Evolutionary conservation across 2,113 vertebrate genomes (phyloP).

Genomic region (Paralichthys olivaceus): DNA sequence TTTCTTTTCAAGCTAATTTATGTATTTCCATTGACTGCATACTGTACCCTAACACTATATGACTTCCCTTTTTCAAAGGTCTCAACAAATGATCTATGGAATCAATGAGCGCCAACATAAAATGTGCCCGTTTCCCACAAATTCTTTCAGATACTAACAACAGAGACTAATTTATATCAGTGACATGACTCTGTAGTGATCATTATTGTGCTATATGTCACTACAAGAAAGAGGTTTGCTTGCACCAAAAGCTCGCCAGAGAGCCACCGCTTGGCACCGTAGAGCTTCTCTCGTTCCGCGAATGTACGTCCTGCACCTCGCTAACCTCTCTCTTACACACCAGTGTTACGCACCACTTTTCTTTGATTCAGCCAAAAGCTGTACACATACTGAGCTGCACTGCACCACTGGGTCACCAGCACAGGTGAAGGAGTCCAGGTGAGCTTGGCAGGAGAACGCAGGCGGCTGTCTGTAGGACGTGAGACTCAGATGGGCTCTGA

Average conservation of each 20-base stretch:
- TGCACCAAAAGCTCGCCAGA: constrained; percentile 43
- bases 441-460: constrained; percentile 79
- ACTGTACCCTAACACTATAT: no score
- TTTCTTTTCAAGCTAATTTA: not conserved
- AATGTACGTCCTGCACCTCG: constrained; percentile 44
- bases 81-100: not conserved
- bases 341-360: constrained; percentile 41
- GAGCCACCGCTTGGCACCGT: constrained; percentile 48
- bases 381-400: constrained; percentile 51
- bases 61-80: not conserved
- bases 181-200: not conserved
- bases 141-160: not conserved
- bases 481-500: constrained; percentile 71
- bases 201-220: not conserved
- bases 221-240: constrained; percentile 3
- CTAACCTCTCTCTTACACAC: constrained; percentile 42
- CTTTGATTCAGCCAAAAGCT: constrained; percentile 74
- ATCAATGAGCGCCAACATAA: not conserved
- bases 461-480: constrained; percentile 60
- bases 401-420: constrained; percentile 77
- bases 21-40: not conserved
- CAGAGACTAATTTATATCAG: not conserved
- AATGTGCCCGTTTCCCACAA: not conserved
- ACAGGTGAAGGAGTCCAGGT: constrained; percentile 80
- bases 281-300: constrained; percentile 25